Conservation (phyloP, 2,888 invertebrate genomes). For the Yponomeuta plumbellus region DNA sequence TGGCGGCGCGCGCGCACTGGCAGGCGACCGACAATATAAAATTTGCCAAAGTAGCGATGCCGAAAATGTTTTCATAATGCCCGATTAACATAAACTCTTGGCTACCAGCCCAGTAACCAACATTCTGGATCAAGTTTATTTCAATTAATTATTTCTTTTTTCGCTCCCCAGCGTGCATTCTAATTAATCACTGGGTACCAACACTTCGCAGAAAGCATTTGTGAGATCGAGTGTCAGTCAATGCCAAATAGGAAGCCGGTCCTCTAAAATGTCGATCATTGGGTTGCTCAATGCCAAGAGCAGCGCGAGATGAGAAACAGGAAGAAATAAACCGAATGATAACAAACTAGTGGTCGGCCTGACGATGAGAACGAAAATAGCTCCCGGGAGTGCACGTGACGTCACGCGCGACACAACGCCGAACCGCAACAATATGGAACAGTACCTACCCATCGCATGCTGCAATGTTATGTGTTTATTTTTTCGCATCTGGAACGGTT, state of each 20-base stretch:
- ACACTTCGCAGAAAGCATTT: constrained; percentile 9
- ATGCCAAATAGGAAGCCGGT: constrained; percentile 14
- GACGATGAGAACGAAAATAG: constrained; percentile 60
- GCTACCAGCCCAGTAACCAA: constrained; percentile 49
- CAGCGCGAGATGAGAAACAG: constrained; percentile 42
- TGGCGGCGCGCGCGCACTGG: constrained; percentile 40
- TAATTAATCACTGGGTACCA: constrained; percentile 5
- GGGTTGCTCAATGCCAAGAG: constrained; percentile 50
- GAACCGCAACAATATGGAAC: background rate
- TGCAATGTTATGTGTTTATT: background rate
- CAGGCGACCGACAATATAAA: constrained; percentile 45
- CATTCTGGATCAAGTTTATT: constrained; percentile 42
- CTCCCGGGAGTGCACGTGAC: constrained; percentile 4
- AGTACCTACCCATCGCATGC: constrained; percentile 27
- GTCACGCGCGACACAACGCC: constrained; percentile 41
- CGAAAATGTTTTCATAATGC: constrained; percentile 60
- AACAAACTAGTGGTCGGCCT: constrained; percentile 45
- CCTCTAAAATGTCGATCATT: constrained; percentile 10
- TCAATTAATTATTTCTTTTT: constrained; percentile 18
- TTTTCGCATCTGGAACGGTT: constrained; percentile 27
- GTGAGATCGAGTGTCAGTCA: background rate
- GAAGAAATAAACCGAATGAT: constrained; percentile 56
- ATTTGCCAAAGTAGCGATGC: constrained; percentile 50
- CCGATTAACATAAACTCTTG: constrained; percentile 55
- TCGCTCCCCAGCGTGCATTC: constrained; percentile 16